Evolutionary conservation across 2,888 invertebrate genomes (phyloP).

Genomic region (Ariolimax columbianus): DNA sequence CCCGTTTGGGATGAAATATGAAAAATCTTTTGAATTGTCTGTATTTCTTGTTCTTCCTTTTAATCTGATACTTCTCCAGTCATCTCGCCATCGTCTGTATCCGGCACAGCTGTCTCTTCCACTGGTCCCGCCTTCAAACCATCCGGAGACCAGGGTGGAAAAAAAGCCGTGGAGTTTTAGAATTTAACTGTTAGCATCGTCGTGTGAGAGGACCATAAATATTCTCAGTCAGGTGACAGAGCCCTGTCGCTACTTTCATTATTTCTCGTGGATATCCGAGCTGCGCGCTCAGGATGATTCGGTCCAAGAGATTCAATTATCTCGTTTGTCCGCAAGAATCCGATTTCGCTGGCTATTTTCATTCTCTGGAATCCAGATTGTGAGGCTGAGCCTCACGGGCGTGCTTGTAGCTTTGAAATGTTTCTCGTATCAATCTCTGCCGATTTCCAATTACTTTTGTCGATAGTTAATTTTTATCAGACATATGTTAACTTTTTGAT

Average conservation of each 20-base stretch:
- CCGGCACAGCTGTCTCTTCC: not conserved
- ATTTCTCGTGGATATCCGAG: constrained; percentile 45
- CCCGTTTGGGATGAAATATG: not conserved
- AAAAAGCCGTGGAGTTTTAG: not conserved
- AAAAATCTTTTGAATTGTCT: not conserved
- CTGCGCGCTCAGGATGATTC: constrained; percentile 1
- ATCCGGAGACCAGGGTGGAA: too few relatives aligned
- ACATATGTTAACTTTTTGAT: not conserved
- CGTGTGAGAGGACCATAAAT: constrained; percentile 32
- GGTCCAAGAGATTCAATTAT: constrained; percentile 47
- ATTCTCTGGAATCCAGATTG: not conserved
- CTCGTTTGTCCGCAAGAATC: constrained; percentile 37
- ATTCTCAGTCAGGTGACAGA: constrained; percentile 7
- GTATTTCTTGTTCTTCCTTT: not conserved
- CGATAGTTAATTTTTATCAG: not conserved
- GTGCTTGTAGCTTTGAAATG: not conserved
- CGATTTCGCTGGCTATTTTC: not conserved
- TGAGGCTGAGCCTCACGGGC: not conserved
- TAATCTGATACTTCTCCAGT: constrained; percentile 7
- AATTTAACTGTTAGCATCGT: not conserved
- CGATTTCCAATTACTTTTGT: not conserved
- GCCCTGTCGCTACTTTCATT: constrained; percentile 43
- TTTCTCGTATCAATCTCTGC: not conserved
- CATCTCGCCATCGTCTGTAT: not conserved
- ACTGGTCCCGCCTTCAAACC: not conserved